These are phyloP conservation scores for Neocrepidodera transversa DNA, from an alignment of 2,888 invertebrate species.

Conservation along the genomic window DNA sequence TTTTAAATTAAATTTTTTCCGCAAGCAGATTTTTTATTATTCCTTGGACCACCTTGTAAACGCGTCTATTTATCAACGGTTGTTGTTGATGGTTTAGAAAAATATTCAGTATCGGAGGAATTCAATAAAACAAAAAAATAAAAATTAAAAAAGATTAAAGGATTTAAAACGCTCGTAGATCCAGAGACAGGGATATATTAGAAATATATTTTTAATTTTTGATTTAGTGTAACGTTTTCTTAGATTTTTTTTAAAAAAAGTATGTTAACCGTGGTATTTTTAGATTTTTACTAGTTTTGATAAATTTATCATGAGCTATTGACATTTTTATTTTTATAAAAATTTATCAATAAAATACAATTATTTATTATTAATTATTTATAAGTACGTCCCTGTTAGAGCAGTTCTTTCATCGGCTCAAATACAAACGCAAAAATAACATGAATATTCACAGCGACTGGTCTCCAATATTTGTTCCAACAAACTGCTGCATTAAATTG, in stretches of 20 bases:
- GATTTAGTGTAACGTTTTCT: slow-evolving; percentile 3
- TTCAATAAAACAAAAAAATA: slow-evolving; percentile 27
- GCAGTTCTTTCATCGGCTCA: background rate
- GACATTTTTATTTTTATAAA: too few species aligned
- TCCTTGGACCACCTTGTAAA: too few species aligned
- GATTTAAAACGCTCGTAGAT: slow-evolving; percentile 12
- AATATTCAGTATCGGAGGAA: slow-evolving; percentile 24
- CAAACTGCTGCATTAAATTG: slow-evolving; percentile 32
- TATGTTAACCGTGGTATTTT: too few species aligned
- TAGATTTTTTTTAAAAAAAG: slow-evolving; percentile 1
- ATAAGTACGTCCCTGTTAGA: background rate
- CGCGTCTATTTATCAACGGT: background rate
- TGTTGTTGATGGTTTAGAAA: slow-evolving; percentile 25
- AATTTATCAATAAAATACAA: too few species aligned
- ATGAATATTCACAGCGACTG: slow-evolving; percentile 28
- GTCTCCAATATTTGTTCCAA: slow-evolving; percentile 27
- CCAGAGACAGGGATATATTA: slow-evolving; percentile 17
- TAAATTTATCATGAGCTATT: too few species aligned
- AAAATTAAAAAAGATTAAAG: slow-evolving; percentile 19
- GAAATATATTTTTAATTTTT: slow-evolving; percentile 12
- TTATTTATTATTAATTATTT: too few species aligned
- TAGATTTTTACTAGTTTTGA: too few species aligned
- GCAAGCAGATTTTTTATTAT: too few species aligned
- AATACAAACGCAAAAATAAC: too few species aligned
- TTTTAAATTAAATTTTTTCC: too few species aligned